Evolutionary conservation across 2,113 vertebrate genomes (phyloP).

Genomic region (Maylandia zebra): DNA sequence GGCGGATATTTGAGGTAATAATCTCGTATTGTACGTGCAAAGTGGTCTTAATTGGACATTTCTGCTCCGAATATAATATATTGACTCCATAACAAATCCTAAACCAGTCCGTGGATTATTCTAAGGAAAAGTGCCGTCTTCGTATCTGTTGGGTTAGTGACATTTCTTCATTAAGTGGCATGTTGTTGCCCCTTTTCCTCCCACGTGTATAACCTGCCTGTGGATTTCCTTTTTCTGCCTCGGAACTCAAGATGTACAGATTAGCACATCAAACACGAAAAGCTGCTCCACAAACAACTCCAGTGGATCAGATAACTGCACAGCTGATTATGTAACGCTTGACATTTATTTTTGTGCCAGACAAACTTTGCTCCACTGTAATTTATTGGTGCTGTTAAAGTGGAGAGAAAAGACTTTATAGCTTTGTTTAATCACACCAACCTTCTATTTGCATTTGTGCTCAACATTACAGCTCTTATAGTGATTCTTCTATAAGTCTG

Average conservation of each 20-base stretch:
- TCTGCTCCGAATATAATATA: not conserved
- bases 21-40: not conserved
- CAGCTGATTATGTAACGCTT: no score
- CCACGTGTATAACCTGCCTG: no score
- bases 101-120: accelerated
- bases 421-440: no score
- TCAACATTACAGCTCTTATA: not conserved
- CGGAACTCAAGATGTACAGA: no score
- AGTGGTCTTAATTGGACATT: not conserved
- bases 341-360: no score
- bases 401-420: no score
- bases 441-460: not conserved
- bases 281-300: no score
- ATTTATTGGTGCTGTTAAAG: no score
- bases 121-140: not conserved
- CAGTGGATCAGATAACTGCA: no score
- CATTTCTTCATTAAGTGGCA: not conserved
- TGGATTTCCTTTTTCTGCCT: no score
- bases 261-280: no score
- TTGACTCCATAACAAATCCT: not conserved
- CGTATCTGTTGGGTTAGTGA: not conserved
- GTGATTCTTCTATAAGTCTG: not conserved
- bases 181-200: not conserved
- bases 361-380: no score
- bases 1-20: not conserved